A percentile compares a stretch with the other conserved stretches of the same genome.
phyloP scores from a whole-genome alignment of 1,140 invertebrate genomes.

The Metaphire vulgaris region DNA sequence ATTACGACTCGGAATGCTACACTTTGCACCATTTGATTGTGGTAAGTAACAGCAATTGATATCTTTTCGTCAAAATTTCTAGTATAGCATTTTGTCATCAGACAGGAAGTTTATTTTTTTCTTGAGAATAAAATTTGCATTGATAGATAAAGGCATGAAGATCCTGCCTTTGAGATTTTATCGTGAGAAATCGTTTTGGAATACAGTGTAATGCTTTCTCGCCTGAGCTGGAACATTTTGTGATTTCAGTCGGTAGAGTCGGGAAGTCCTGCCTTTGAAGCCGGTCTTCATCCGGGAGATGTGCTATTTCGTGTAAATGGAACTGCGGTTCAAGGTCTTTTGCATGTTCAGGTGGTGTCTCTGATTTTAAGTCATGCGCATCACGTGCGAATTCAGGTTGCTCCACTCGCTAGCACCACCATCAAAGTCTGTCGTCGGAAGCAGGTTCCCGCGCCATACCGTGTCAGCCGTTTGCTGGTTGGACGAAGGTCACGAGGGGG shows the following conservation, averaged over 20 bases:
- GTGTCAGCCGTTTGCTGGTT: neutral
- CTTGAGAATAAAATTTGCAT: too few relatives aligned
- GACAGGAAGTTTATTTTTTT: too few relatives aligned
- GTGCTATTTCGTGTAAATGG: conserved; percentile 95
- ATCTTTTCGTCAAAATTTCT: neutral
- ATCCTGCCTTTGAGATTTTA: too few relatives aligned
- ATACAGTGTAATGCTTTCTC: too few relatives aligned
- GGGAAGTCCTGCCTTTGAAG: conserved; percentile 88
- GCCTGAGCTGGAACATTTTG: too few relatives aligned
- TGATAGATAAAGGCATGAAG: too few relatives aligned
- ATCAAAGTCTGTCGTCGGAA: conserved; percentile 65
- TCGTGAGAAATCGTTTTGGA: too few relatives aligned
- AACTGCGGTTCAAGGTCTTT: conserved; percentile 82
- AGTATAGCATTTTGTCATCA: too few relatives aligned
- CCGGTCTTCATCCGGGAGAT: conserved; percentile 83
- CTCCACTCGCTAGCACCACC: conserved; percentile 86
- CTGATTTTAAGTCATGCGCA: conserved; percentile 78
- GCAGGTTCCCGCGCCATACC: neutral
- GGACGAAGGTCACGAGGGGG: conserved; percentile 35
- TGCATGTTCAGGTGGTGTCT: conserved; percentile 81
- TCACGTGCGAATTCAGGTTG: conserved; percentile 79
- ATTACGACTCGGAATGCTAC: conserved; percentile 91
- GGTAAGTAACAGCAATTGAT: conserved; percentile 59
- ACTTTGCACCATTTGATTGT: conserved; percentile 95
- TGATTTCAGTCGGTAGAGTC: conserved; percentile 74